These are phyloP conservation scores for Nudaria mundana DNA, from an alignment of 2,888 invertebrate genomes.

Conservation along the genomic window DNA sequence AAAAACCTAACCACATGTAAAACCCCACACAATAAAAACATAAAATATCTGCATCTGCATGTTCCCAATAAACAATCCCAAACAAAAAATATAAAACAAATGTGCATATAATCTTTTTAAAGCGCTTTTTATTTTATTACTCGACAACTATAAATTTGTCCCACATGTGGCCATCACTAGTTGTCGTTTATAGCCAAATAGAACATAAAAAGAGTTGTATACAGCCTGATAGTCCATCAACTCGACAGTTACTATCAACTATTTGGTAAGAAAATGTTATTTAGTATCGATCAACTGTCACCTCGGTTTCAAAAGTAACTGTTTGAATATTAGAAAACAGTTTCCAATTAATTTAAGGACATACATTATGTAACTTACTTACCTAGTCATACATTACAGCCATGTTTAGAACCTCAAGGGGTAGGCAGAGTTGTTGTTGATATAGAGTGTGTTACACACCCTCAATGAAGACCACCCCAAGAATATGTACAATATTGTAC, in stretches of 20 bases:
- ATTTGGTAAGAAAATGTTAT: background rate
- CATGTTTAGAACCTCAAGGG: too few relatives aligned
- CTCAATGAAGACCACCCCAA: too few relatives aligned
- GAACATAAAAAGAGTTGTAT: conserved; percentile 38
- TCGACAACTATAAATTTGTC: conserved; percentile 69
- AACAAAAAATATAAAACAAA: conserved; percentile 52
- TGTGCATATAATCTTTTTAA: conserved; percentile 63
- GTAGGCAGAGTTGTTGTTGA: too few relatives aligned
- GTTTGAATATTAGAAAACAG: too few relatives aligned
- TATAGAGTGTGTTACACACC: too few relatives aligned
- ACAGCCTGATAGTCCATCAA: conserved; percentile 37
- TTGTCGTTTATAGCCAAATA: conserved; percentile 52
- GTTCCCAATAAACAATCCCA: conserved; percentile 50
- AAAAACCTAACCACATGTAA: conserved; percentile 17
- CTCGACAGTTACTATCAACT: conserved; percentile 13
- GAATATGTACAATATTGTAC: too few relatives aligned
- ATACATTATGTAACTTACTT: too few relatives aligned
- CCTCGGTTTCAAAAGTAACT: background rate
- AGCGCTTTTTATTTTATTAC: conserved; percentile 58
- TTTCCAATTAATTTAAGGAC: too few relatives aligned
- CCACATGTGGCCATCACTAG: conserved; percentile 51
- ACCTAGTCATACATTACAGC: too few relatives aligned
- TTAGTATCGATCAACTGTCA: background rate
- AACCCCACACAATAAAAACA: conserved; percentile 36
- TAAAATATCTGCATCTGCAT: conserved; percentile 37